Base-by-base conservation (phyloP, 2,797 vertebrate species). In the Heteromormyrus szaboi region DNA sequence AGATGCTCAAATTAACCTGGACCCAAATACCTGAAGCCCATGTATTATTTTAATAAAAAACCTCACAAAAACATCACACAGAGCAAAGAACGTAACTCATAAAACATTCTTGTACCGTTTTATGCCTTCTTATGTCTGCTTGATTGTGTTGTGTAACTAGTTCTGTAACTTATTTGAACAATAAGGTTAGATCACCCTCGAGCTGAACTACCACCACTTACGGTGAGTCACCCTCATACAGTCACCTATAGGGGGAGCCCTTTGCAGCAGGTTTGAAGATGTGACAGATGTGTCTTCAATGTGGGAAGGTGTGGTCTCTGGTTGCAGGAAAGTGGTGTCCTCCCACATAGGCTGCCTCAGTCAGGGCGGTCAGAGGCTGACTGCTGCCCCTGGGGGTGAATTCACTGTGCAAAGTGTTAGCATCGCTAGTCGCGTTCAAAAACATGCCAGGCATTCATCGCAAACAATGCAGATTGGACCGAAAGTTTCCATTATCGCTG, bases 121-220 rank as follows among this genome's bases (percentile, higher is more conserved):
- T 22, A 83, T 48, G 33, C 48, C 41, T 48, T 22, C 37, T 25
- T 25, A 22, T 22, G 37, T 48, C 6, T 9, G n/a, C 17, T 44
- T 84, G 81, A 25, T n/a, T 25, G n/a, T 83, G 17, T 44, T n/a
- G 44, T 22, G 41, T 84, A 22, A 22, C 19, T 11, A 85, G 48
- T 50, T 50, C 1, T 14, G 48, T 51, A 14, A 14, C 50, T 51
- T 51, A 50, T n/a, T 51, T 29, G 1, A 29, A n/a, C 4, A 25
- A 85, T 25, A 50, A 1, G 12, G 46, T 50, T 5, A 53, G 83
- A 53, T 85, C n/a, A 51, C 44, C 7, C 22, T 25, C n/a, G 5
- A 53, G 17, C 17, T 62, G 87, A 86, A 90, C 88, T 93, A 95
- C 95, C 94, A 93, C 33, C 92, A 93, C 94, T 93, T 91, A 89